Percentiles rank a stretch among this genome's conserved stretches.
Conservation (phyloP, 2,888 invertebrate species). For the Dolomedes plantarius region DNA sequence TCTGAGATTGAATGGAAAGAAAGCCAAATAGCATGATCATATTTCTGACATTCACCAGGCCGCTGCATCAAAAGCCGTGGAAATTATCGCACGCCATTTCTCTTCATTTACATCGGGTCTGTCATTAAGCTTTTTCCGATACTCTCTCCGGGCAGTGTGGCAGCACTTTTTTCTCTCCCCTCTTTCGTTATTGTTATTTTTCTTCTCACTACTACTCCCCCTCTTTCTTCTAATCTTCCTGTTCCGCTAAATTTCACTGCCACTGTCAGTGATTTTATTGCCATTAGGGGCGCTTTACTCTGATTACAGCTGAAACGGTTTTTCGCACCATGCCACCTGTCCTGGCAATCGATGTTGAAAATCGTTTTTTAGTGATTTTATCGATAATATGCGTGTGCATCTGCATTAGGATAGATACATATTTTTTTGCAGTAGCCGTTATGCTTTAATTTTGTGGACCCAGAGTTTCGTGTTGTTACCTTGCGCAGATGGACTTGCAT, state of each 20-base stretch:
- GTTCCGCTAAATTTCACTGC: constrained; percentile 13
- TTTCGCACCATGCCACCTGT: background rate
- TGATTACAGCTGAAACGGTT: background rate
- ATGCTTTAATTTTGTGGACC: no score
- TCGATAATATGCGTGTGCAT: constrained; percentile 1
- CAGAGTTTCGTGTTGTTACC: no score
- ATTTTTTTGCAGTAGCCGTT: no score
- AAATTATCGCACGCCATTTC: background rate
- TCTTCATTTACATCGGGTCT: constrained; percentile 19
- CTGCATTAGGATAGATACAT: background rate
- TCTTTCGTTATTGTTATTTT: background rate
- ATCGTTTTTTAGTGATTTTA: constrained; percentile 2
- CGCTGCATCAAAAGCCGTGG: background rate
- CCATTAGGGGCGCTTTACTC: background rate
- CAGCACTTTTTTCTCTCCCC: background rate
- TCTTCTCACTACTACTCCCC: background rate
- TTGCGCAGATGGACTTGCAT: no score
- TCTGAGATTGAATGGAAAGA: no score
- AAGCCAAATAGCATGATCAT: no score
- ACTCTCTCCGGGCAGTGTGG: background rate
- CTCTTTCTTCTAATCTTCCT: background rate
- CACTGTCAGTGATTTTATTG: constrained; percentile 7
- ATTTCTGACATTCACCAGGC: background rate
- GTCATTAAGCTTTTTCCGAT: constrained; percentile 28
- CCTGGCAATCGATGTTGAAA: background rate